These are phyloP conservation scores for Heliothis peltigera DNA, from an alignment of 2,888 invertebrate species.

Conservation along the genomic window DNA sequence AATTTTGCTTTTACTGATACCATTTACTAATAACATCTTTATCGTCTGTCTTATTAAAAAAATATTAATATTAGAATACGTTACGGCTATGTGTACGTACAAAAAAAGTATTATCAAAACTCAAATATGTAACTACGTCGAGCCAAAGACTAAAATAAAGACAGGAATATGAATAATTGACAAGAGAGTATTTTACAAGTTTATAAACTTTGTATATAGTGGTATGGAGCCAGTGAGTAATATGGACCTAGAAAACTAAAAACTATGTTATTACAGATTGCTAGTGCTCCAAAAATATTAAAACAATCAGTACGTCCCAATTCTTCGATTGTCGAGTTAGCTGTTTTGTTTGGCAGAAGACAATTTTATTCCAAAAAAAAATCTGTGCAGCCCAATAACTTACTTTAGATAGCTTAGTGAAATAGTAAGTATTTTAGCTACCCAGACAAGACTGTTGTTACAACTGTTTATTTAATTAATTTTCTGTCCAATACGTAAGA, in stretches of 20 bases:
- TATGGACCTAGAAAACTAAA: constrained; percentile 27
- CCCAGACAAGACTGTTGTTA: too few relatives aligned
- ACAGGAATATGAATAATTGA: constrained; percentile 24
- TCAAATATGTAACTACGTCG: constrained; percentile 34
- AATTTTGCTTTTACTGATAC: constrained; percentile 16
- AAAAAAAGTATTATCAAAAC: constrained; percentile 49
- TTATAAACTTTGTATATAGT: constrained; percentile 11
- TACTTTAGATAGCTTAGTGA: too few relatives aligned
- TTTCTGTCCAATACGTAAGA: constrained; percentile 14
- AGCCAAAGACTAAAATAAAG: constrained; percentile 26
- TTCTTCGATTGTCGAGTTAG: too few relatives aligned
- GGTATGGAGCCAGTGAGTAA: constrained; percentile 11
- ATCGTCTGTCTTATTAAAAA: constrained; percentile 11
- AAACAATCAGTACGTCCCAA: too few relatives aligned
- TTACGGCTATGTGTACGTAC: constrained; percentile 38
- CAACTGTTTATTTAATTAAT: constrained; percentile 13
- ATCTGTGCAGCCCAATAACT: too few relatives aligned
- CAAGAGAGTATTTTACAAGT: constrained; percentile 1
- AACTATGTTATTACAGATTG: neutral
- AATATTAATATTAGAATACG: constrained; percentile 35
- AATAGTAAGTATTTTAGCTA: too few relatives aligned
- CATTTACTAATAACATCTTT: constrained; percentile 31
- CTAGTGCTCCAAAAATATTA: too few relatives aligned
- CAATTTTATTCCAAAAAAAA: too few relatives aligned
- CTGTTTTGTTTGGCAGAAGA: too few relatives aligned